Evolutionary conservation across 2,797 vertebrate species (phyloP).

Genomic region (Typhlichthys eigenmanni): DNA sequence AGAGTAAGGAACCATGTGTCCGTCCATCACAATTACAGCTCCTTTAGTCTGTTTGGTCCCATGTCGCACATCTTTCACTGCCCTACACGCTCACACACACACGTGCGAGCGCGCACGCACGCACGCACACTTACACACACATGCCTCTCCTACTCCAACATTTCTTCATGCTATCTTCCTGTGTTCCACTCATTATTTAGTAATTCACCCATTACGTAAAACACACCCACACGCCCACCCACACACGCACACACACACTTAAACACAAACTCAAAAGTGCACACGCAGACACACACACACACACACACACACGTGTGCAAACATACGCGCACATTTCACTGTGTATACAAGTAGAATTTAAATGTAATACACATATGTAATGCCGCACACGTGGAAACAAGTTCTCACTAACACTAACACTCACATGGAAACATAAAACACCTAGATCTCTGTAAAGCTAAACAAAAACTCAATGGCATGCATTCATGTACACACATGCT

Average conservation of each 20-base stretch:
- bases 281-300: background rate
- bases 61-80: background rate
- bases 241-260: background rate
- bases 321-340: background rate
- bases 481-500: slow-evolving; percentile 14
- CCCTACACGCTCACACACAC: slow-evolving; percentile 11
- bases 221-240: background rate
- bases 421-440: slow-evolving; percentile 56
- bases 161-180: too few species aligned
- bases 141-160: background rate
- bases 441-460: slow-evolving; percentile 52
- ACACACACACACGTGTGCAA: background rate
- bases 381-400: slow-evolving; percentile 47
- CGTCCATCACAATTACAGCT: slow-evolving; percentile 10
- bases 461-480: slow-evolving; percentile 58
- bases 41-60: background rate
- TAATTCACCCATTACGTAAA: background rate
- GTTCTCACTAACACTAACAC: slow-evolving; percentile 64
- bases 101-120: slow-evolving; percentile 28
- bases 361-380: slow-evolving; percentile 55
- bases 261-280: too few species aligned
- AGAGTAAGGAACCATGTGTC: slow-evolving; percentile 49
- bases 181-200: too few species aligned
- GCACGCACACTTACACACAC: slow-evolving; percentile 10
- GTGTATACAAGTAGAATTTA: slow-evolving; percentile 42